These are phyloP conservation scores for Rotaria socialis DNA, from an alignment of 2,888 invertebrate species.

Conservation along the genomic window DNA sequence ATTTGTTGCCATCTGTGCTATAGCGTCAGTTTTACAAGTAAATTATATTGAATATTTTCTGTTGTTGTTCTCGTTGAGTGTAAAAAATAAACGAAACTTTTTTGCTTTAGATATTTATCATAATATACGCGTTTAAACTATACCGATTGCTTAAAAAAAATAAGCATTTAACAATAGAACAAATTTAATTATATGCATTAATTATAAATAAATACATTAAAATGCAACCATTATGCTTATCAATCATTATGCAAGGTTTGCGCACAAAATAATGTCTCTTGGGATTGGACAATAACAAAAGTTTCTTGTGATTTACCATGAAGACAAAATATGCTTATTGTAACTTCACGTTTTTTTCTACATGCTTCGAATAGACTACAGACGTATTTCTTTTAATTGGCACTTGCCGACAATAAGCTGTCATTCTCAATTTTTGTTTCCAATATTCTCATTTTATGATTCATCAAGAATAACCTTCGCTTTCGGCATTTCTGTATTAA, in stretches of 20 bases:
- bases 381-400: neutral
- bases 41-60: neutral
- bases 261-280: neutral
- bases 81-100: too few species aligned
- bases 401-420: too few species aligned
- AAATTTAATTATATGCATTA: neutral
- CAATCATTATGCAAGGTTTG: too few species aligned
- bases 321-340: neutral
- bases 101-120: neutral
- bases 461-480: neutral
- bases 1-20: neutral
- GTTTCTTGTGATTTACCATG: too few species aligned
- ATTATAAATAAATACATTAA: neutral
- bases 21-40: neutral
- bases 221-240: too few species aligned
- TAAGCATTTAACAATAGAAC: neutral
- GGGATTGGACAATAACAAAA: neutral
- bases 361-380: neutral
- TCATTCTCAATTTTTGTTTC: too few species aligned
- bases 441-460: too few species aligned
- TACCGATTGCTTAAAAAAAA: neutral
- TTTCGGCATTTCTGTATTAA: neutral
- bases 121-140: neutral
- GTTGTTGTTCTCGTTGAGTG: too few species aligned
- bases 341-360: neutral